Conservation (phyloP, 2,797 vertebrate species). For the Leptatherina wallacei region DNA sequence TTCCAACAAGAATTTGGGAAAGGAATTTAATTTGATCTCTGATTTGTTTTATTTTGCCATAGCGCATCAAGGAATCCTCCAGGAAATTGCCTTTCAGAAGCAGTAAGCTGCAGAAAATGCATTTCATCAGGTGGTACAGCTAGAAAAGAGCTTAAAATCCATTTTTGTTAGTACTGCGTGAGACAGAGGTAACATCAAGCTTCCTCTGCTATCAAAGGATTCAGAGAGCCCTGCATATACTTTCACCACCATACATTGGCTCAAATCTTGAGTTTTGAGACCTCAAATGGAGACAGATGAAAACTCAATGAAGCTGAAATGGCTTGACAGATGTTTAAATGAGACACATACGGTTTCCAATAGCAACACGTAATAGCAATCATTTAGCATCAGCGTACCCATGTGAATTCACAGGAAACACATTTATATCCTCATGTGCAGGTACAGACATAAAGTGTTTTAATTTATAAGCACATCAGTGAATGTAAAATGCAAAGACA, state of each 20-base stretch:
- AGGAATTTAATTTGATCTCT: neutral
- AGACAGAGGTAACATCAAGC: neutral
- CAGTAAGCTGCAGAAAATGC: neutral
- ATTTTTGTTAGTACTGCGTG: neutral
- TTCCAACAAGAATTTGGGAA: constrained; percentile 13
- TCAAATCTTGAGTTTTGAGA: constrained; percentile 1
- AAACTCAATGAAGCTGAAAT: neutral
- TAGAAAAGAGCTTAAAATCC: neutral
- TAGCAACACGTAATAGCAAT: constrained; percentile 8
- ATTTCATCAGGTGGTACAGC: neutral
- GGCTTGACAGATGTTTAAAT: neutral
- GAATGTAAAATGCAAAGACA: constrained; percentile 3
- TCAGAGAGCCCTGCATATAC: neutral
- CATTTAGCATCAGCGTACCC: constrained; percentile 2
- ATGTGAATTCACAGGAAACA: constrained; percentile 9
- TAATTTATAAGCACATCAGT: constrained; percentile 10
- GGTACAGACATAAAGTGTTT: constrained; percentile 39
- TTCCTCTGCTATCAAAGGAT: neutral
- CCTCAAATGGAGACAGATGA: neutral
- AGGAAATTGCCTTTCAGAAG: neutral
- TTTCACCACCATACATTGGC: neutral
- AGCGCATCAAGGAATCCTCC: neutral
- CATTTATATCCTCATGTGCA: constrained; percentile 23
- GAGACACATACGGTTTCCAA: neutral
- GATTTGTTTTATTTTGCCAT: constrained; percentile 23